These are phyloP conservation scores for Heterohyrax brucei DNA, from an alignment of 2,797 vertebrate species.

Conservation along the genomic window DNA sequence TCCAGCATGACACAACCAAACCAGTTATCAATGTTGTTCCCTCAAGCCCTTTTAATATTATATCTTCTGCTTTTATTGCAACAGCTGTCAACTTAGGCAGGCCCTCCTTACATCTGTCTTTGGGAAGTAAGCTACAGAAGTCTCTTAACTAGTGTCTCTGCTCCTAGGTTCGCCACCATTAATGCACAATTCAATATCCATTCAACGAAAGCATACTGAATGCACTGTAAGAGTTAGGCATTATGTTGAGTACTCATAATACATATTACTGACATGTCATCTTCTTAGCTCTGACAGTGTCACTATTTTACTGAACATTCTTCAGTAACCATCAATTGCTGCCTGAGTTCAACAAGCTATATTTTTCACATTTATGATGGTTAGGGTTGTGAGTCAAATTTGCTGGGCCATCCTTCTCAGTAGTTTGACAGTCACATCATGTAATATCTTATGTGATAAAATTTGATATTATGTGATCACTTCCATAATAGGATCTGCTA, in stretches of 20 bases:
- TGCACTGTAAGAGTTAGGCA: fast-evolving
- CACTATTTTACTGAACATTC: background rate
- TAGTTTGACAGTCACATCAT: too few species aligned
- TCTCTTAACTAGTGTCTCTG: background rate
- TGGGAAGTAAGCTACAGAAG: background rate
- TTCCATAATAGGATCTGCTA: too few species aligned
- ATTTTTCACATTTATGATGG: background rate
- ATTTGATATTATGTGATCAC: too few species aligned
- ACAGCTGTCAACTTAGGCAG: background rate
- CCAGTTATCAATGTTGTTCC: background rate
- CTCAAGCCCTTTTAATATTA: background rate
- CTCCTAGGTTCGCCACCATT: background rate
- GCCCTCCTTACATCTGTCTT: background rate
- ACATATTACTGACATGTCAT: too few species aligned
- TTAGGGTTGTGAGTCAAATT: too few species aligned
- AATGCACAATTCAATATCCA: background rate
- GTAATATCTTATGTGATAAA: too few species aligned
- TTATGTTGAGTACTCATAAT: background rate
- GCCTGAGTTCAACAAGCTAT: background rate
- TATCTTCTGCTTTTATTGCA: slow-evolving; percentile 52
- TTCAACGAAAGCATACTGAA: background rate
- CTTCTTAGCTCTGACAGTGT: background rate
- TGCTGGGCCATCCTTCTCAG: too few species aligned
- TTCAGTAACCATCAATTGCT: background rate
- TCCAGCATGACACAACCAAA: background rate